A percentile compares a stretch with the other conserved stretches of the same genome.
phyloP scores from a whole-genome alignment of 2,797 vertebrate genomes.

The Eutrigla gurnardus region DNA sequence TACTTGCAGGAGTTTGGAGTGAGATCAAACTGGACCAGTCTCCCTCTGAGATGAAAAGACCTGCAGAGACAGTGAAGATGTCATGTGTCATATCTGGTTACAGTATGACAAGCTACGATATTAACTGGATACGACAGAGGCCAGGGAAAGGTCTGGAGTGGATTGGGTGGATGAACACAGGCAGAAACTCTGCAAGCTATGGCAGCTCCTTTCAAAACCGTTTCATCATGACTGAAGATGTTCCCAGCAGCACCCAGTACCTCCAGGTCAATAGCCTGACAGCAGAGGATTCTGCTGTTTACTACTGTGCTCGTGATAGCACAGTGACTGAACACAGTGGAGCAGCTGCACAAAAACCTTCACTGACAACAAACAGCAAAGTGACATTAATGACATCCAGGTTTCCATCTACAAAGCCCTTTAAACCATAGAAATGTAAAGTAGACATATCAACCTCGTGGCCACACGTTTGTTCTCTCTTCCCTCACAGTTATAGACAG shows the following conservation, averaged over 20 bases:
- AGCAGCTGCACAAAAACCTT: slow-evolving; percentile 30
- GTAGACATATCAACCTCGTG: no score
- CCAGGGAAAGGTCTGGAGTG: slow-evolving; percentile 11
- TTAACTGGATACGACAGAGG: background rate
- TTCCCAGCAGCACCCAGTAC: slow-evolving; percentile 25
- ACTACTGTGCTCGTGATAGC: slow-evolving; percentile 6
- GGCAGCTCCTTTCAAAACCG: slow-evolving; percentile 13
- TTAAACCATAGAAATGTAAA: no score
- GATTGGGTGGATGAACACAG: background rate
- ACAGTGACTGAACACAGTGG: slow-evolving; percentile 25
- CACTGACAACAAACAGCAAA: background rate
- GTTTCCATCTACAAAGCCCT: background rate
- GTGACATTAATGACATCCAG: background rate
- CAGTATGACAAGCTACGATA: background rate
- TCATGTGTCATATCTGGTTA: slow-evolving; percentile 35
- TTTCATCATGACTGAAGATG: slow-evolving; percentile 19
- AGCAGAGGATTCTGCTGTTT: slow-evolving; percentile 38
- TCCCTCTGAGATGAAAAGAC: slow-evolving; percentile 21
- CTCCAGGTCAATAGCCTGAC: slow-evolving; percentile 19
- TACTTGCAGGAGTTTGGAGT: slow-evolving; percentile 23
- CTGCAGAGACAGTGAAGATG: slow-evolving; percentile 39
- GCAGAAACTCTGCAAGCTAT: background rate
- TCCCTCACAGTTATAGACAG: background rate
- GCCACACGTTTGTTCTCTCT: background rate
- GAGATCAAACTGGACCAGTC: slow-evolving; percentile 45